Percentiles rank a stretch among this genome's conserved stretches.
These are phyloP conservation scores for Gambelia wislizenii DNA, from an alignment of 2,797 vertebrate genomes.

Conservation along the genomic window DNA sequence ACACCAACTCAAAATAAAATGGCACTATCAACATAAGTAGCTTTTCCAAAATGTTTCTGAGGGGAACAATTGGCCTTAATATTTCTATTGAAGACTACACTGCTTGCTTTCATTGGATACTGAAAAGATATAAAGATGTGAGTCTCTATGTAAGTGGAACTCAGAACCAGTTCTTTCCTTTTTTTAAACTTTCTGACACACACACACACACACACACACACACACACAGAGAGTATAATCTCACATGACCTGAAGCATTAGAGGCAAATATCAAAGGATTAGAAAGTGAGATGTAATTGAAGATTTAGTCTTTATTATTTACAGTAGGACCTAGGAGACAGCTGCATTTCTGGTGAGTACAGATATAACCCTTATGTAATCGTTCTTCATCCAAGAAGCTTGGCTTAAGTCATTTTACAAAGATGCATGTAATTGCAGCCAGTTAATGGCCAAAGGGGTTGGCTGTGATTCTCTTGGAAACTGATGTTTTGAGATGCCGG, in stretches of 20 bases:
- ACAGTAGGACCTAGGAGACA: slow-evolving; percentile 55
- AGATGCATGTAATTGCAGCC: slow-evolving; percentile 70
- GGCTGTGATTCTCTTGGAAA: slow-evolving; percentile 20
- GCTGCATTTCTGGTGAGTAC: slow-evolving; percentile 53
- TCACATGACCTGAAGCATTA: slow-evolving; percentile 29
- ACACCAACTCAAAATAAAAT: not conserved
- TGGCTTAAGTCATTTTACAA: slow-evolving; percentile 68
- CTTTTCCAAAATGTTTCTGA: not conserved
- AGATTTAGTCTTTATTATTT: slow-evolving; percentile 42
- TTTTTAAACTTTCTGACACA: slow-evolving; percentile 17
- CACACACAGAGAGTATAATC: not conserved
- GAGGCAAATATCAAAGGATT: slow-evolving; percentile 57
- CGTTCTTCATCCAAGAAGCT: slow-evolving; percentile 55
- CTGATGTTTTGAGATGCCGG: not conserved
- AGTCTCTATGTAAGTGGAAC: slow-evolving; percentile 18
- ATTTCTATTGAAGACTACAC: slow-evolving; percentile 19
- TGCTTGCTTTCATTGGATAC: slow-evolving; percentile 28
- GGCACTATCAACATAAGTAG: not conserved
- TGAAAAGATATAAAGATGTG: not conserved
- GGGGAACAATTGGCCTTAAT: not conserved
- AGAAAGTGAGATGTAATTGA: slow-evolving; percentile 56
- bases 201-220: too few relatives aligned
- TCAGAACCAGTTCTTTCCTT: slow-evolving; percentile 40
- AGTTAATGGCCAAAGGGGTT: slow-evolving; percentile 43
- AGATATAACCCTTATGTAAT: slow-evolving; percentile 70